Base-by-base conservation (phyloP, 2,888 invertebrate species). In the Drosophila buzzatii region DNA sequence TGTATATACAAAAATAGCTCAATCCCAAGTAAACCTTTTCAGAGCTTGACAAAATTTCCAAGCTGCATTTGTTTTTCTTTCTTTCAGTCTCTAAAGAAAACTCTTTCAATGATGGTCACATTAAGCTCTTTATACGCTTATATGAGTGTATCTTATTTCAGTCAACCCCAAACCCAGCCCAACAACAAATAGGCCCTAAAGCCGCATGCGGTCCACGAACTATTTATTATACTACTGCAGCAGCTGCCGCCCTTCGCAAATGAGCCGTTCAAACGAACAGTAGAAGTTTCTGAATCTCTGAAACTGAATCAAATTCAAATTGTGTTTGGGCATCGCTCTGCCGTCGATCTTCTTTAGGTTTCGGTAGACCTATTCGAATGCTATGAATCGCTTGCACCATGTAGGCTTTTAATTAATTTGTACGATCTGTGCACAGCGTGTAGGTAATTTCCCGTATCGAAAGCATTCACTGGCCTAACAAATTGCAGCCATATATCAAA, bases 371-470 rank as follows among this genome's bases (percentile, higher is more conserved):
- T 60, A 72, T 53, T 59, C 39, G 49, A 51, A 41, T 57, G 51
- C 52, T 58, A 42, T 53, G 66, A 45, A 57, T 71, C 55, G 63
- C 63, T 73, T 53, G 58, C 49, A 47, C 33, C 82, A 58, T 79
- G 89, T 74, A 80, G 77, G 63, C 77, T 71, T 71, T 89, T 89
- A 85, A 85, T 85, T 85, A 85, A 85, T 85, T 85, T 85, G 90
- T 85, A 82, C 81, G 86, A 85, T 83, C 81, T 65, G 63, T 71
- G 66, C 90, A 72, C 85, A 85, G 85, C 90, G 69, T 85, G 85
- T 79, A 75, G 81, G 71, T 82, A 82, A 85, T 88, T 82, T 88
- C 81, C 85, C 85, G 90, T 80, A 85, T 89, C 85, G 85, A 87
- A 72, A 75, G 76, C 73, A 67, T 76, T 77, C 76, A 56, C 68